phyloP scores from a whole-genome alignment of 2,888 invertebrate genomes.

The Watsonalla binaria region DNA sequence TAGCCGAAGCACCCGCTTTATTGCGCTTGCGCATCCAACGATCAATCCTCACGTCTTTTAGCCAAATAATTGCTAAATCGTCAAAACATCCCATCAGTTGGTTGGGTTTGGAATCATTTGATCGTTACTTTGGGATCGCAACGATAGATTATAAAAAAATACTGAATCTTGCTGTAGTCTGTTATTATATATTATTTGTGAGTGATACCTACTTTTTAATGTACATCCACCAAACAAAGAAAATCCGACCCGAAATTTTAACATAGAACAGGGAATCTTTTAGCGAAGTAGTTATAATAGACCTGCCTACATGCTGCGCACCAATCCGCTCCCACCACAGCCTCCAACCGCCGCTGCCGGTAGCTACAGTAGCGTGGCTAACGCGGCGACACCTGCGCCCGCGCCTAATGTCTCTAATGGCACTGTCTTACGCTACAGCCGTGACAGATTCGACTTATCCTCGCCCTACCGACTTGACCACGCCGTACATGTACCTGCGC shows the following conservation, averaged over 20 bases:
- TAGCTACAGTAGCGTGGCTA: conserved; percentile 53
- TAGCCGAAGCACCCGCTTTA: background rate
- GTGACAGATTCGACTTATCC: conserved; percentile 43
- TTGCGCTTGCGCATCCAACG: background rate
- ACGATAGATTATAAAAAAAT: too few species aligned
- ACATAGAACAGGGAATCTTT: background rate
- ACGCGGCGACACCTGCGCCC: conserved; percentile 58
- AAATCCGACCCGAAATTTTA: too few species aligned
- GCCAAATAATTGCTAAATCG: too few species aligned
- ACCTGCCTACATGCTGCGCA: background rate
- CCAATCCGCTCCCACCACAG: background rate
- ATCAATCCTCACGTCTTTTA: too few species aligned
- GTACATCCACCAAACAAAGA: too few species aligned
- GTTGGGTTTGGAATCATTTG: too few species aligned
- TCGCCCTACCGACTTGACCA: conserved; percentile 36
- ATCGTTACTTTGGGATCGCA: too few species aligned
- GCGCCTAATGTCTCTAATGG: conserved; percentile 58
- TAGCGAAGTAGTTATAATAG: background rate
- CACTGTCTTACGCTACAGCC: conserved; percentile 49
- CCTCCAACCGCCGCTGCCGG: background rate
- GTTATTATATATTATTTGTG: too few species aligned
- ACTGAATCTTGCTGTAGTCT: too few species aligned
- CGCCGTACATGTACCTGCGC: conserved; percentile 21
- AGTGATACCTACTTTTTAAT: too few species aligned
- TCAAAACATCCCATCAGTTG: too few species aligned